These are phyloP conservation scores for Patella pellucida DNA, from an alignment of 2,888 invertebrate species.

Conservation along the genomic window DNA sequence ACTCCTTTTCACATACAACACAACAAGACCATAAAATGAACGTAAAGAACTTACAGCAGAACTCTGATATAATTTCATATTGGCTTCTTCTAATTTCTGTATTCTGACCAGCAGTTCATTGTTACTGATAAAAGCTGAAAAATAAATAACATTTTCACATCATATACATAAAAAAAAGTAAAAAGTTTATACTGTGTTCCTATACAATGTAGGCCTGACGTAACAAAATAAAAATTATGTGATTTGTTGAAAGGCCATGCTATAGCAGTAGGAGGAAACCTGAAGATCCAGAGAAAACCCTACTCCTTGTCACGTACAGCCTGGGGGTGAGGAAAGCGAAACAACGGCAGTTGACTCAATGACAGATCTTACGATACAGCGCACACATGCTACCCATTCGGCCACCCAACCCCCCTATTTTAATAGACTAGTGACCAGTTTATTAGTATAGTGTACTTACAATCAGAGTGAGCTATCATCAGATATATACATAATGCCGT, in stretches of 20 bases:
- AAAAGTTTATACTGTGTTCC: background rate
- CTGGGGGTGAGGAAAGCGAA: too few relatives aligned
- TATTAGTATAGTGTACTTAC: background rate
- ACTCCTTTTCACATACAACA: background rate
- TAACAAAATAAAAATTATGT: too few relatives aligned
- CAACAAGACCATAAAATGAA: background rate
- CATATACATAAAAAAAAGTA: background rate
- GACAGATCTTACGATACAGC: too few relatives aligned
- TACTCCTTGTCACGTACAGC: too few relatives aligned
- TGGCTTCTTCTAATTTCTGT: background rate
- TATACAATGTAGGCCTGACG: too few relatives aligned
- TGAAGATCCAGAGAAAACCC: too few relatives aligned
- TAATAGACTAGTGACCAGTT: too few relatives aligned
- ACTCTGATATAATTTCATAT: background rate
- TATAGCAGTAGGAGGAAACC: too few relatives aligned
- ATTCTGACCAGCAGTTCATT: background rate
- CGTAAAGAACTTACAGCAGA: slow-evolving; percentile 3
- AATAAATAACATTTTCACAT: background rate
- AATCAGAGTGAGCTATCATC: background rate
- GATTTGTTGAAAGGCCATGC: too few relatives aligned
- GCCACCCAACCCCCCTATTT: too few relatives aligned
- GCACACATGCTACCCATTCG: too few relatives aligned
- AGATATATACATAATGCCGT: background rate
- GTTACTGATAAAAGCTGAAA: background rate
- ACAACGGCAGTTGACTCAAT: too few relatives aligned